Base-by-base conservation (phyloP, 2,797 vertebrate species). In the Xyrichtys novacula region DNA sequence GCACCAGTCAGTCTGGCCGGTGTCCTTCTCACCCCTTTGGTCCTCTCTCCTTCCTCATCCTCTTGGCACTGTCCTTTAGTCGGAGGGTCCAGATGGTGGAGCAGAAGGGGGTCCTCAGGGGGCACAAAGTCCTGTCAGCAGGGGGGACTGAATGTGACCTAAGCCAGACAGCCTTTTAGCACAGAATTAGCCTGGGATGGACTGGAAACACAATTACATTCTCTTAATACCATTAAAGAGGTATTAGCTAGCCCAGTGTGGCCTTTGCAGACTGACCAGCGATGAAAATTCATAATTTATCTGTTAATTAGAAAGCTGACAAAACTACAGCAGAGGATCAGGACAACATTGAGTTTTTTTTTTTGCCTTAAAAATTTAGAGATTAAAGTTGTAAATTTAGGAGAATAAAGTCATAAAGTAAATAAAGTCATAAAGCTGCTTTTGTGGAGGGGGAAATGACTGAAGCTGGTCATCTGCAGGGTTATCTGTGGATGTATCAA, bases 131-230 rank as follows among this genome's bases (percentile, higher is more conserved):
- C 77, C 77, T 31, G 59, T 63, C 88, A 83, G 77, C 65, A 28
- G 85, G 86, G 40, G 65, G 3, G 32, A n/a, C 31, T 53, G 44
- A 36, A 57, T 12, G 16, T 42, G 74, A 70, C 74, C 74, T 8
- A 10, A 22, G 28, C 74, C 78, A 77, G 78, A 84, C 83, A 71
- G 72, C 84, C 85, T 78, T 85, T 87, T 85, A 88, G 76, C 81
- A 85, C 81, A 66, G 74, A 78, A 86, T 88, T 85, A 86, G 71
- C 81, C 78, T 17, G 74, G 54, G 74, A 88, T 81, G 75, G 76
- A 68, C 36, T 11, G 26, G 11, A 12, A 70, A 56, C 68, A 74
- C 68, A 74, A 22, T 73, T 31, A 60, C 83, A 78, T 3, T 59
- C 83, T 83, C 78, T 5, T 81, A 81, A 82, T 81, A 23, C 78